Evolutionary conservation across 2,888 invertebrate genomes (phyloP).

Genomic region (Heliconius cydno): DNA sequence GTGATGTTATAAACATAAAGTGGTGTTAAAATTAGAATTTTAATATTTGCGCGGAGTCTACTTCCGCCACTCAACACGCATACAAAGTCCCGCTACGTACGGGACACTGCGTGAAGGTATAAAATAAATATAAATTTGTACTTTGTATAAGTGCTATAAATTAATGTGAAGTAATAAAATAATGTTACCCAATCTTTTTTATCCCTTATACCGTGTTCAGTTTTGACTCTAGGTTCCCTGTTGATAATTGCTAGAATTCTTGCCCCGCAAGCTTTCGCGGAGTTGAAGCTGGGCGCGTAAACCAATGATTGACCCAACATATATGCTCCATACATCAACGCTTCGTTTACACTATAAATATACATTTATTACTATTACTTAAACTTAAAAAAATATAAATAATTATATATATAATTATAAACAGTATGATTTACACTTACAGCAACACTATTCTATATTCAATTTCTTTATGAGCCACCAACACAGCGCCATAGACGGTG

Average conservation of each 20-base stretch:
- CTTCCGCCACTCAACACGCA: too few relatives aligned
- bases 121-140: too few relatives aligned
- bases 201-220: constrained; percentile 65
- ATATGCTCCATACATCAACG: constrained; percentile 90
- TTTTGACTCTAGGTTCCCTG: constrained; percentile 66
- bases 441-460: constrained; percentile 86
- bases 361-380: neutral
- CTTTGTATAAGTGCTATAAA: neutral
- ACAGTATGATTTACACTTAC: constrained; percentile 63
- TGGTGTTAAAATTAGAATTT: too few relatives aligned
- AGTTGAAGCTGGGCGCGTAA: constrained; percentile 89
- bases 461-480: constrained; percentile 85
- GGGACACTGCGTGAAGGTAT: too few relatives aligned
- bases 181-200: constrained; percentile 67
- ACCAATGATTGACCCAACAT: constrained; percentile 91
- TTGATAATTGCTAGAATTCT: constrained; percentile 68
- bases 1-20: too few relatives aligned
- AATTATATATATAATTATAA: neutral
- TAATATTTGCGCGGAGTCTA: too few relatives aligned
- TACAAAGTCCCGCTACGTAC: too few relatives aligned
- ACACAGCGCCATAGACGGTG: constrained; percentile 87
- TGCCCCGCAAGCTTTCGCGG: constrained; percentile 82
- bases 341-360: constrained; percentile 86
- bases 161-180: neutral
- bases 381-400: neutral